phyloP scores from a whole-genome alignment of 2,797 vertebrate genomes.

The Pelochelys cantorii region DNA sequence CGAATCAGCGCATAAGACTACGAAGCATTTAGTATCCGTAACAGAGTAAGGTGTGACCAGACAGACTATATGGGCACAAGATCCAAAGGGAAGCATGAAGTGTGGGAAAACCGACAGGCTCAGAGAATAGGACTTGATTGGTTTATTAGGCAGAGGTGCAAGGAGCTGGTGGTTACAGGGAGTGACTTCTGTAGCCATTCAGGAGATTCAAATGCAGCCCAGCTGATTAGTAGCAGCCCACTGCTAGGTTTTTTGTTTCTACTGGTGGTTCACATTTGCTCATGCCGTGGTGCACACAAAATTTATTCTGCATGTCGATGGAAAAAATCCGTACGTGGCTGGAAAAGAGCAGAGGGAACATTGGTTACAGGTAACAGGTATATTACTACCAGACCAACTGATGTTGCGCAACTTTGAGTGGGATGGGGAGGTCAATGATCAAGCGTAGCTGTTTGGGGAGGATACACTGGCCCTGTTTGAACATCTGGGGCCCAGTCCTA shows the following conservation, averaged over 20 bases:
- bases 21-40: neutral
- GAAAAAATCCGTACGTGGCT: too few relatives aligned
- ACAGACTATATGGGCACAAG: neutral
- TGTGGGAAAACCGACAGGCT: neutral
- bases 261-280: too few relatives aligned
- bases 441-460: too few relatives aligned
- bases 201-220: too few relatives aligned
- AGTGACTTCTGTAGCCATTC: too few relatives aligned
- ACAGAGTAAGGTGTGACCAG: fast-evolving
- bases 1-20: fast-evolving
- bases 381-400: neutral
- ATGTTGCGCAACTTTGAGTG: neutral
- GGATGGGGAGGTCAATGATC: neutral
- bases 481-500: too few relatives aligned
- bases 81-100: neutral
- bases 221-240: too few relatives aligned
- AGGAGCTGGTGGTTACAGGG: neutral
- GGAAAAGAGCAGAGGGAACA: too few relatives aligned
- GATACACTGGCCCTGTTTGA: too few relatives aligned
- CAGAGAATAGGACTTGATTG: neutral
- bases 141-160: neutral
- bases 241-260: too few relatives aligned
- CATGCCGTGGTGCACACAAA: too few relatives aligned
- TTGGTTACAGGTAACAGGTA: neutral
- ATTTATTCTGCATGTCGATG: too few relatives aligned